Conservation (phyloP, 2,888 invertebrate species). For the Mythimna lalbum region DNA sequence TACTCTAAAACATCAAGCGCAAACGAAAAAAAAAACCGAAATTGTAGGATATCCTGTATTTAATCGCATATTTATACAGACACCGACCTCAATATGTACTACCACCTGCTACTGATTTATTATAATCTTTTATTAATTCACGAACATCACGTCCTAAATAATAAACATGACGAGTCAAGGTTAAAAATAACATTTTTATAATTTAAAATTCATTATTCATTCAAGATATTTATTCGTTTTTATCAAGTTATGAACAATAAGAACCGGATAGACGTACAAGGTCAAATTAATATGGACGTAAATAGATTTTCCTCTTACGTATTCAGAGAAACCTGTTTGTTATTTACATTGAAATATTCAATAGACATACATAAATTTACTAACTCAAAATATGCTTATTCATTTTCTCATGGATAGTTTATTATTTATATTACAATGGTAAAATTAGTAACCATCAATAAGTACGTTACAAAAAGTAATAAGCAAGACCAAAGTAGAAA, state of each 20-base stretch:
- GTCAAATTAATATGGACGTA: conserved; percentile 46
- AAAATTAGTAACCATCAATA: not conserved
- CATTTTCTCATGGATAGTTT: not conserved
- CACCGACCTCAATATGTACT: conserved; percentile 50
- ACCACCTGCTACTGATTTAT: conserved; percentile 28
- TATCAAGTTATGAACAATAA: conserved; percentile 55
- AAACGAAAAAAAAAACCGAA: conserved; percentile 12
- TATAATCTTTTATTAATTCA: conserved; percentile 28
- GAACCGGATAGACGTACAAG: conserved; percentile 57
- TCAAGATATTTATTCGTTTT: conserved; percentile 44
- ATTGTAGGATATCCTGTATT: conserved; percentile 36
- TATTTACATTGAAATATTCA: conserved; percentile 18
- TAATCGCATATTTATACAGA: conserved; percentile 41
- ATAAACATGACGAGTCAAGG: conserved; percentile 62
- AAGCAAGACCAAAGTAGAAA: not conserved
- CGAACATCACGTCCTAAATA: conserved; percentile 50
- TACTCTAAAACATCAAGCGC: conserved; percentile 28
- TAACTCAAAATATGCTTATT: not conserved
- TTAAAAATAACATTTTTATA: conserved; percentile 46
- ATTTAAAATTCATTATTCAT: conserved; percentile 49
- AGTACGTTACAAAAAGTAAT: not conserved
- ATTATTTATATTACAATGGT: not conserved
- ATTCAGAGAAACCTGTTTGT: conserved; percentile 30
- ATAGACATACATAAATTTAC: not conserved
- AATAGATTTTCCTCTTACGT: conserved; percentile 57